Percentiles rank a stretch among this genome's conserved stretches.
These are phyloP conservation scores for Patella depressa DNA, from an alignment of 2,888 invertebrate genomes.

Conservation along the genomic window DNA sequence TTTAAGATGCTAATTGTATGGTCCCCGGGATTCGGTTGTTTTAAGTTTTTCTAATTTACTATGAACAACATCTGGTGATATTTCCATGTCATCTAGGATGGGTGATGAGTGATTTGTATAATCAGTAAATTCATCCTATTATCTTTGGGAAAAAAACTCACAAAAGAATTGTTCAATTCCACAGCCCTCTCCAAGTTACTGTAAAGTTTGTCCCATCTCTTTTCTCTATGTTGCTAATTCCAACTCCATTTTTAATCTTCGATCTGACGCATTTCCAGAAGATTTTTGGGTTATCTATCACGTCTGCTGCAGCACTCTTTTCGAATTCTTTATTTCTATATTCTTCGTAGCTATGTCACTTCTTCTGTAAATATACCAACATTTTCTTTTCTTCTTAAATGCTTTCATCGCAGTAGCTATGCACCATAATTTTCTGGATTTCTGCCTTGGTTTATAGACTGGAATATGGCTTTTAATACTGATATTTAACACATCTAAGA, in stretches of 20 bases:
- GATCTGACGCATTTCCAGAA: not conserved
- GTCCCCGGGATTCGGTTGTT: not conserved
- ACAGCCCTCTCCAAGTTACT: conserved; percentile 10
- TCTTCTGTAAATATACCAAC: too few relatives aligned
- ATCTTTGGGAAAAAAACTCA: conserved; percentile 8
- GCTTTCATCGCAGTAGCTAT: not conserved
- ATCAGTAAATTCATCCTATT: not conserved
- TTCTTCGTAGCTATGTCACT: too few relatives aligned
- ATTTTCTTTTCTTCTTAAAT: not conserved
- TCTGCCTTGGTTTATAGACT: not conserved
- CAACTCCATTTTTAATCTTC: not conserved
- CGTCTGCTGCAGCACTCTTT: too few relatives aligned
- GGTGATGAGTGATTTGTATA: not conserved
- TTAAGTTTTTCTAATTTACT: not conserved
- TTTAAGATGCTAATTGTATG: not conserved
- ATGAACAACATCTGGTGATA: not conserved
- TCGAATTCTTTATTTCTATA: too few relatives aligned
- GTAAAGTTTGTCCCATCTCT: not conserved
- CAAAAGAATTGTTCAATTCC: conserved; percentile 15
- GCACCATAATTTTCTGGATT: not conserved
- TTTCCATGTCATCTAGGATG: not conserved
- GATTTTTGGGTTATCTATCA: not conserved
- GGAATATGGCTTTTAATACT: not conserved
- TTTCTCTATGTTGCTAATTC: not conserved
- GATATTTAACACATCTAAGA: not conserved